These are phyloP conservation scores for Protula sp. DNA, from an alignment of 2,888 invertebrate species.

Conservation along the genomic window DNA sequence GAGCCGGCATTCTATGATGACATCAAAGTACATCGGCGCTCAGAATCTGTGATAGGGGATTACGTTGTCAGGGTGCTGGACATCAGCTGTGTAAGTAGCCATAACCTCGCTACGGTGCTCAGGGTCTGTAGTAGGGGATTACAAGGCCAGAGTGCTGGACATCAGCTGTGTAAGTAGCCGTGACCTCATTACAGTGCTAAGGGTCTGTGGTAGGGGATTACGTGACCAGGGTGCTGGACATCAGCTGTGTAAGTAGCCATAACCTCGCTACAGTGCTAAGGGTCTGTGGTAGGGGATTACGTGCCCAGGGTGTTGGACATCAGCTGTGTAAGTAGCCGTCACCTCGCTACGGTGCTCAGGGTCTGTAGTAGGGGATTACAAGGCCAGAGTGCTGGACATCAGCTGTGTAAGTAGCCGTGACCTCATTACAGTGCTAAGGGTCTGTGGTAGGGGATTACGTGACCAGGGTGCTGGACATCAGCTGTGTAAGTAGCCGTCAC, in stretches of 20 bases:
- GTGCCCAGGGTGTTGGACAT: background rate
- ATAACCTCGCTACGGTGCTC: background rate
- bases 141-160: background rate
- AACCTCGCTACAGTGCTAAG: too few relatives aligned
- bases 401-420: background rate
- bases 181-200: too few relatives aligned
- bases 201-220: slow-evolving; percentile 1
- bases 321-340: background rate
- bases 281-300: background rate
- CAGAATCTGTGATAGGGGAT: background rate
- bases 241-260: background rate
- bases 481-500: background rate
- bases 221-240: background rate
- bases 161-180: background rate
- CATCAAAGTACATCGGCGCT: background rate
- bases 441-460: background rate
- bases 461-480: background rate
- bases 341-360: background rate
- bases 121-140: background rate
- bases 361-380: background rate
- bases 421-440: too few relatives aligned
- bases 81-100: background rate
- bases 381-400: background rate
- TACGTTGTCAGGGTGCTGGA: background rate
- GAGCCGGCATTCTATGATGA: background rate